Base-by-base conservation (phyloP, 2,113 vertebrate genomes). In the Nerophis ophidion region DNA sequence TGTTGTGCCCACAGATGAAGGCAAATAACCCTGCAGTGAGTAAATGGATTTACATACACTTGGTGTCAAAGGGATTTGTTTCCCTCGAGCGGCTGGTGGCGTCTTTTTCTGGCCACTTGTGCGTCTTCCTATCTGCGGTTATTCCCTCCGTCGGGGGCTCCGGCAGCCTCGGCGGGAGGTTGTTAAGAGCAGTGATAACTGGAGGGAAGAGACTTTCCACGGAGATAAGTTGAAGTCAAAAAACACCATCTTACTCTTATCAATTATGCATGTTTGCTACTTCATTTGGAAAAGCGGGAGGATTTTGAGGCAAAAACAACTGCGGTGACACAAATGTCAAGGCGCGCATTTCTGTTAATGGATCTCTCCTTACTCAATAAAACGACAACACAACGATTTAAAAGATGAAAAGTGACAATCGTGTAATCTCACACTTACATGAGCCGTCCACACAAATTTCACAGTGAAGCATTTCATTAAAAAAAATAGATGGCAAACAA, bases 1-100 rank as follows among this genome's bases (percentile, higher is more conserved):
- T 56, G 60, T 19, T n/a, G 44, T n/a, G 14, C 46, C n/a, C 13
- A 17, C 16, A 48, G 60, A 63, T 74, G 45, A 46, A 45, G 53
- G 66, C 51, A 66, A 64, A 70, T 66, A 75, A 71, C 57, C 65
- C 53, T 56, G 64, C 69, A 49, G 57, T 60, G 66, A 70, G 53
- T 69, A 63, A 73, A 74, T 62, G 51, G 57, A 68, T 79, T 79
- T 68, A 52, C 66, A 74, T 57, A 56, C n/a, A 38, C 16, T 42
- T 47, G 35, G 65, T 46, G 59, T 75, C 15, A 3, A 47, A 66
- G 50, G 70, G 62, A 61, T 76, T 74, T 71, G 40, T 50, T 52
- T 63, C 44, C 13, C 57, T 55, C 5, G 19, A 55, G 65, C 42
- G 54, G 45, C 44, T 34, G 35, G 8, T 11, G 1, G 54, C 16